Evolutionary conservation across 2,888 invertebrate genomes (phyloP).

Genomic region (Vannuccia rotundouncinata): DNA sequence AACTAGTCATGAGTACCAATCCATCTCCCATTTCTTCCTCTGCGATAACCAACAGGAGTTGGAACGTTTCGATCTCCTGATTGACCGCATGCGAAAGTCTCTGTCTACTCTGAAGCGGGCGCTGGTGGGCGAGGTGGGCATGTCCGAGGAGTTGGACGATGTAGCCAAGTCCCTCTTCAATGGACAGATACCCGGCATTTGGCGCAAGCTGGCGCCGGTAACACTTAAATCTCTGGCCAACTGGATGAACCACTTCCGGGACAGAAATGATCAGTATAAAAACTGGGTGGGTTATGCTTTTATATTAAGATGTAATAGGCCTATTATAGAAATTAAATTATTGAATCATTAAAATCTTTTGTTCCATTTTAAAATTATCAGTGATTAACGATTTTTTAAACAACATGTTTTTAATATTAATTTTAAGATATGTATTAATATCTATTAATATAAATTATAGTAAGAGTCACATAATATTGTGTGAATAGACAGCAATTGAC

Average conservation of each 20-base stretch:
- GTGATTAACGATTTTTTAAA: no score
- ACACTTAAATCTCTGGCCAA: conserved; percentile 76
- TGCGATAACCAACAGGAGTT: conserved; percentile 64
- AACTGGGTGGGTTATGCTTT: conserved; percentile 64
- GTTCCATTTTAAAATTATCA: no score
- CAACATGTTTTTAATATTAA: no score
- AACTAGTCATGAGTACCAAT: no score
- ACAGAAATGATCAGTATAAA: conserved; percentile 67
- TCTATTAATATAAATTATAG: no score
- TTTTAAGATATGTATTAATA: no score
- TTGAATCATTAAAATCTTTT: no score
- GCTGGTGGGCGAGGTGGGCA: conserved; percentile 80
- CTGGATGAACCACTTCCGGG: conserved; percentile 79
- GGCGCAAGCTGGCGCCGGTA: conserved; percentile 74
- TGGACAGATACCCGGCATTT: conserved; percentile 72
- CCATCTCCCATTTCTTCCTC: no score
- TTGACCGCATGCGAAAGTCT: conserved; percentile 66
- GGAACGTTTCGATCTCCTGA: conserved; percentile 75
- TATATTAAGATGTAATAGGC: no score
- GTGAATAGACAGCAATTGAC: no score
- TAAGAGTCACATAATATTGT: no score
- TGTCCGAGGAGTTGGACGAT: conserved; percentile 76
- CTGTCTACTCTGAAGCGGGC: conserved; percentile 69
- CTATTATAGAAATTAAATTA: no score
- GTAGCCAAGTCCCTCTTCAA: conserved; percentile 75